phyloP scores from a whole-genome alignment of 2,797 vertebrate species.

The Etheostoma nigrum region DNA sequence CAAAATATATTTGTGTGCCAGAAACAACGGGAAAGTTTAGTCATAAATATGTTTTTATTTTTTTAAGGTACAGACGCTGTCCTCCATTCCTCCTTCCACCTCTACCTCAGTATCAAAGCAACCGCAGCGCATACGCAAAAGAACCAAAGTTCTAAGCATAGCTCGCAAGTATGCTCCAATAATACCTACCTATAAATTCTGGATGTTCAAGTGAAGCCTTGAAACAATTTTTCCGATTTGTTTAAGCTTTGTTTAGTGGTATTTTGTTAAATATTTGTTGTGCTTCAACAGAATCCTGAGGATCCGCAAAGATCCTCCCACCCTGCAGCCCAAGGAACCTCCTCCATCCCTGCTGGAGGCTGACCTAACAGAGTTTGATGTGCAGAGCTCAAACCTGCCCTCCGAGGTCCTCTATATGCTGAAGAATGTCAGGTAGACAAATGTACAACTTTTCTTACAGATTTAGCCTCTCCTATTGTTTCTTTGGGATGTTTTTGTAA shows the following conservation, averaged over 20 bases:
- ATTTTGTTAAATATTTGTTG: background rate
- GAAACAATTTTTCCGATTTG: background rate
- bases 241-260: background rate
- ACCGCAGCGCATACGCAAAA: constrained; percentile 88
- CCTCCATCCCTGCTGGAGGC: constrained; percentile 95
- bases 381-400: constrained; percentile 94
- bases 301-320: constrained; percentile 94
- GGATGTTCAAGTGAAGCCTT: background rate
- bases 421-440: constrained; percentile 91
- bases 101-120: constrained; percentile 83
- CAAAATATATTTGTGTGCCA: background rate
- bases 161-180: constrained; percentile 89
- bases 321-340: constrained; percentile 94
- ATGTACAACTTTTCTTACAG: background rate
- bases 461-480: background rate
- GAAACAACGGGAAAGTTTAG: background rate
- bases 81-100: constrained; percentile 83
- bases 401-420: constrained; percentile 98
- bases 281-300: constrained; percentile 87
- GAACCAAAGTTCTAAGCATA: constrained; percentile 92
- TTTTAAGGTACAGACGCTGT: constrained; percentile 91
- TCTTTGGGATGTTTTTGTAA: too few species aligned
- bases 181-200: background rate
- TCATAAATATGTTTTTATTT: constrained; percentile 7
- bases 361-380: constrained; percentile 95